These are phyloP conservation scores for Coilia nasus DNA, from an alignment of 2,797 vertebrate genomes.

Conservation along the genomic window DNA sequence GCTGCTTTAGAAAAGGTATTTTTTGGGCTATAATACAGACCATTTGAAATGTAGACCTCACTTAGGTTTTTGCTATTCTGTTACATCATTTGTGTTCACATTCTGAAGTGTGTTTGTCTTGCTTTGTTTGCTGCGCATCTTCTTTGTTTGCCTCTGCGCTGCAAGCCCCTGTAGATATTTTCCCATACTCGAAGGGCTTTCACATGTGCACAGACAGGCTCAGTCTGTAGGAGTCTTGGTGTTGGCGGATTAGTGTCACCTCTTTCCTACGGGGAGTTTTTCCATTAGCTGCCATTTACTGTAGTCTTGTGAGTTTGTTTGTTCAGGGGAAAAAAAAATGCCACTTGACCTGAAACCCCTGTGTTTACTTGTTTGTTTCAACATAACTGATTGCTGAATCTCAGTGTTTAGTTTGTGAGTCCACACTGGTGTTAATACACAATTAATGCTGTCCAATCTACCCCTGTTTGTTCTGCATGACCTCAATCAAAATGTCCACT, in stretches of 20 bases:
- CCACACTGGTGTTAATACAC: neutral
- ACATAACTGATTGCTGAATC: neutral
- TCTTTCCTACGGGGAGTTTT: constrained; percentile 92
- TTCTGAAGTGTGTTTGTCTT: neutral
- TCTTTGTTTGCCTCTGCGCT: neutral
- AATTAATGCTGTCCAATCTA: neutral
- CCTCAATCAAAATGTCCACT: neutral
- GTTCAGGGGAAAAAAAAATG: constrained; percentile 26
- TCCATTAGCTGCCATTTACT: constrained; percentile 85
- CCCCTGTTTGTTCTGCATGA: neutral
- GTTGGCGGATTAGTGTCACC: constrained; percentile 85
- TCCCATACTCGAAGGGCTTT: neutral
- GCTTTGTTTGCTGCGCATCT: neutral
- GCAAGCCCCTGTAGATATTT: neutral
- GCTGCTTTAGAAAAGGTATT: neutral
- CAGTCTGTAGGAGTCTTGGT: constrained; percentile 76
- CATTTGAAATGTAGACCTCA: neutral
- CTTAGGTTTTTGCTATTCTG: neutral
- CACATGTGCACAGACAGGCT: neutral
- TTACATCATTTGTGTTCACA: neutral
- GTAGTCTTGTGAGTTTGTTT: constrained; percentile 32
- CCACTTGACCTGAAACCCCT: constrained; percentile 15
- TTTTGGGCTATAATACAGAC: neutral
- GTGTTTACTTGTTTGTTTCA: neutral
- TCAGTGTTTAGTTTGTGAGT: neutral